phyloP scores from a whole-genome alignment of 2,888 invertebrate species.

The Tribolium freemani region DNA sequence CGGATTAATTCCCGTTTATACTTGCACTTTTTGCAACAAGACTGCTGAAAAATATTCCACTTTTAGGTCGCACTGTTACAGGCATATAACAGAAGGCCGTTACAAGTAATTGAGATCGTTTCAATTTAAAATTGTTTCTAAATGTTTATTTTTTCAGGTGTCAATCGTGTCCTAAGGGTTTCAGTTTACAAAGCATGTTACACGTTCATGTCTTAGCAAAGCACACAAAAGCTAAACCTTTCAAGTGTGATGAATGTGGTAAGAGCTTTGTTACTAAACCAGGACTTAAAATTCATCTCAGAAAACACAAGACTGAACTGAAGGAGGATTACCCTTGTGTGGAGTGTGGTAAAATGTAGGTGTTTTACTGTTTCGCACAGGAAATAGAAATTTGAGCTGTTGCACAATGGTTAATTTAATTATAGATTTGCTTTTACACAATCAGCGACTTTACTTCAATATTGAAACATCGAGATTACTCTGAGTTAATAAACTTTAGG shows the following conservation, averaged over 20 bases:
- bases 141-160: slow-evolving; percentile 66
- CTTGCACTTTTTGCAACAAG: slow-evolving; percentile 73
- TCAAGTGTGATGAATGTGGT: slow-evolving; percentile 66
- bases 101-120: slow-evolving; percentile 66
- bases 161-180: slow-evolving; percentile 70
- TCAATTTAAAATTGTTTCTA: neutral
- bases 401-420: neutral
- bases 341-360: slow-evolving; percentile 67
- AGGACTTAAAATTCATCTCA: slow-evolving; percentile 69
- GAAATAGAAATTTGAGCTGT: neutral
- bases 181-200: slow-evolving; percentile 71
- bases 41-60: slow-evolving; percentile 71
- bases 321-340: slow-evolving; percentile 67
- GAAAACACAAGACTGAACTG: slow-evolving; percentile 66
- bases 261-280: slow-evolving; percentile 68
- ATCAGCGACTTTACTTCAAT: neutral
- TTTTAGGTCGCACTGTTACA: slow-evolving; percentile 72
- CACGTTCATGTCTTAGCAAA: slow-evolving; percentile 71
- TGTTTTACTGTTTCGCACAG: slow-evolving; percentile 15
- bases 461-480: neutral
- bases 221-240: slow-evolving; percentile 68
- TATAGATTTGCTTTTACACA: neutral
- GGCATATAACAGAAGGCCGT: slow-evolving; percentile 72
- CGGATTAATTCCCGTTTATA: slow-evolving; percentile 70
- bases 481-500: too few relatives aligned